Evolutionary conservation across 2,797 vertebrate species (phyloP), one percentile per base, ranked within the genome.

Genomic region (Pyrocephalus nanus): DNA sequence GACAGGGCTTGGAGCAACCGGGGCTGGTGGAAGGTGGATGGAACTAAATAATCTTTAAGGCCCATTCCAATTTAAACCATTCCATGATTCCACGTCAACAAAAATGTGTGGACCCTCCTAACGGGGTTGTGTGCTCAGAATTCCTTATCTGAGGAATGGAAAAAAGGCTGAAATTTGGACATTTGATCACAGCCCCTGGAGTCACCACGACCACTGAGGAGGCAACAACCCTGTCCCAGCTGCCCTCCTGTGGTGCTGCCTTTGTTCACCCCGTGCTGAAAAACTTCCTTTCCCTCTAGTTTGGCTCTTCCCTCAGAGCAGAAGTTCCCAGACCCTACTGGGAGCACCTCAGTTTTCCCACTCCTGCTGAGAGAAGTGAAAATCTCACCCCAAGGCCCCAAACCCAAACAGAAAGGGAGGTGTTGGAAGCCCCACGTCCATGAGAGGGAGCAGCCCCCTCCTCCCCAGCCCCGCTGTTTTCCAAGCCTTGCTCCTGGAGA

Each of bases 121-220:
- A 42, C 1, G 25, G 7, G 10, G 32, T 6, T 36, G 6, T 43
- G 15, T 2, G 5, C 9, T 30, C 47, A 42, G 11, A 51, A 23
- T 3, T 8, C 12, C 18, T 83, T 23, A 32, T 25, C 45, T 80
- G 73, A 29, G 13, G 16, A 82, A 50, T 15, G 20, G 47, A 4
- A 25, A 12, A 53, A 22, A 86, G 23, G 17, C 26, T 62, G 51
- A 17, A n/a, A 45, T 79, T 13, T 29, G 29, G 32, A 22, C 29
- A 25, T 23, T 25, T 38, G 30, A 29, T 18, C 27, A 29, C 27
- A 29, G 50, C 16, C 50, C 29, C 27, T 51, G 50, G 50, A 50
- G 50, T 40, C 15, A 19, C 4, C 61, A 38, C 0, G 0, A 11
- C 6, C 3, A 1, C 50, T 8, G 36, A 50, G 45, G 12, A 47